Evolutionary conservation across 1,140 invertebrate species (phyloP).

Genomic region (Cherax destructor): DNA sequence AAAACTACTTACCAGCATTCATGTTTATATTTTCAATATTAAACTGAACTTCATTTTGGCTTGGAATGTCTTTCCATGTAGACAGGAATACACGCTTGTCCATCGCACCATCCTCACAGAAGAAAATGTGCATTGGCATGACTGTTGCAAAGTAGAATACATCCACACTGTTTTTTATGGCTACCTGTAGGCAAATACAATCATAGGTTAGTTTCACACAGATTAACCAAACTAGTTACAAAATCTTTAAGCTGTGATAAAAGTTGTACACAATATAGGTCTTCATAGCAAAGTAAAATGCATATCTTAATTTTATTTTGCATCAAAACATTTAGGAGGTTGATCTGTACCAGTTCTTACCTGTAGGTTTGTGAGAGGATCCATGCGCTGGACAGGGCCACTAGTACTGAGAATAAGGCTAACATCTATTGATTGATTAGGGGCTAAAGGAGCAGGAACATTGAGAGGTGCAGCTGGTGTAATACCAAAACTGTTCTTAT

Average conservation of each 20-base stretch:
- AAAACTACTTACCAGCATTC: conserved; percentile 78
- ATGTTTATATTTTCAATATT: conserved; percentile 81
- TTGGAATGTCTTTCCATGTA: conserved; percentile 99
- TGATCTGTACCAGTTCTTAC: conserved; percentile 74
- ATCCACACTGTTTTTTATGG: conserved; percentile 99
- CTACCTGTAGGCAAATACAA: conserved; percentile 81
- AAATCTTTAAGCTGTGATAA: not conserved
- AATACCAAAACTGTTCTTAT: conserved; percentile 99
- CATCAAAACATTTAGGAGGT: not conserved
- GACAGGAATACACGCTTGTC: conserved; percentile 98
- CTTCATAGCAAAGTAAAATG: not conserved
- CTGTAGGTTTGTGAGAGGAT: conserved; percentile 96
- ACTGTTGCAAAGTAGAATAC: conserved; percentile 98
- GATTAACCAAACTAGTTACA: not conserved
- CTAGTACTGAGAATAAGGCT: conserved; percentile 86
- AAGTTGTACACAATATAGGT: not conserved
- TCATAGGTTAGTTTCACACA: not conserved
- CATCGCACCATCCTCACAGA: conserved; percentile 97
- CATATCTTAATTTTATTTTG: not conserved
- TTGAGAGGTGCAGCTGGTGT: conserved; percentile 88
- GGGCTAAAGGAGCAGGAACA: conserved; percentile 86
- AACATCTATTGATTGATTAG: conserved; percentile 88
- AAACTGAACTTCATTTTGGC: conserved; percentile 98
- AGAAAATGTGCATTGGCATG: conserved; percentile 95
- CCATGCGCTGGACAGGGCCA: conserved; percentile 97